Conservation (phyloP, 2,113 vertebrate genomes). For the Rhinichthys klamathensis region DNA sequence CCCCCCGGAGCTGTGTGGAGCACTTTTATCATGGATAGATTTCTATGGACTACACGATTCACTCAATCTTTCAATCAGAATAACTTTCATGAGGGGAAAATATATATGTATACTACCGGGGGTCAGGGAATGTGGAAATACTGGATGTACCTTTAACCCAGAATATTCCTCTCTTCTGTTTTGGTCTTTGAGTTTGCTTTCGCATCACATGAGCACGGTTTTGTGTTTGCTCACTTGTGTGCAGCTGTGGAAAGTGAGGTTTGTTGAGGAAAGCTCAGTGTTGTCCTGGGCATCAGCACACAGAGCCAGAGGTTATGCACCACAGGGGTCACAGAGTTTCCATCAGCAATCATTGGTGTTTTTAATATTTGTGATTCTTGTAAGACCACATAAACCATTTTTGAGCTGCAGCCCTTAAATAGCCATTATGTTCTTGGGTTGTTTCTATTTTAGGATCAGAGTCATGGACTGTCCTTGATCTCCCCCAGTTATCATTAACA, state of each 20-base stretch:
- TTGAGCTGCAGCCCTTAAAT: conserved; percentile 37
- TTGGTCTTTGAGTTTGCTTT: conserved; percentile 5
- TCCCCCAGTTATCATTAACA: conserved; percentile 7
- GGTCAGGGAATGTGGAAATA: too few relatives aligned
- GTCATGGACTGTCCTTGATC: conserved; percentile 29
- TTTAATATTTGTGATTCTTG: conserved; percentile 11
- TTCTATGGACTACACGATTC: too few relatives aligned
- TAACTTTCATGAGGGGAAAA: too few relatives aligned
- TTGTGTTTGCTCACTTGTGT: conserved; percentile 23
- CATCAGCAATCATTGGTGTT: conserved; percentile 34
- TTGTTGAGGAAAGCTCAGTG: conserved; percentile 39
- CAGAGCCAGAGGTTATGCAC: conserved; percentile 44
- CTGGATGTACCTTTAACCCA: not conserved
- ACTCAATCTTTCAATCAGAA: too few relatives aligned
- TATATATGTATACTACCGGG: too few relatives aligned
- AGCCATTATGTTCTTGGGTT: conserved; percentile 18
- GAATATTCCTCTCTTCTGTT: not conserved
- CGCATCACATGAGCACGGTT: not conserved
- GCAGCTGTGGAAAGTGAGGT: conserved; percentile 45
- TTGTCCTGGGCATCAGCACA: conserved; percentile 37
- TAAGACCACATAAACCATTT: conserved; percentile 23
- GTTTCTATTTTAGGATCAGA: conserved; percentile 41
- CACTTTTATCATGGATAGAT: too few relatives aligned
- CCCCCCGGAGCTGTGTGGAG: too few relatives aligned
- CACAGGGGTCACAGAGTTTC: conserved; percentile 26